Evolutionary conservation across 2,888 invertebrate species (phyloP).

Genomic region (Archips crataeganus): DNA sequence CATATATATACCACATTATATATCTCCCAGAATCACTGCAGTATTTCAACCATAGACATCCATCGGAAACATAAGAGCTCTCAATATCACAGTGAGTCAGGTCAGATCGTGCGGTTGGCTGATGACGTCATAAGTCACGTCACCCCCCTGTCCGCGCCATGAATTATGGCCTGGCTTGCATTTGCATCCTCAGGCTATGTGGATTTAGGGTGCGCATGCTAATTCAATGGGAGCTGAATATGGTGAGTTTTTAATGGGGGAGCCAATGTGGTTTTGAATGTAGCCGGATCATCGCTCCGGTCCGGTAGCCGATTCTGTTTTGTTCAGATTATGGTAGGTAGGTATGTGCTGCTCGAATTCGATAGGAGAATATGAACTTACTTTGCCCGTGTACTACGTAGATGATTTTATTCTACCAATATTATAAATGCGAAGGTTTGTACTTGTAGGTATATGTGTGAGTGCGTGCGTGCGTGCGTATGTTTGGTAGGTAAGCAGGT

Average conservation of each 20-base stretch:
- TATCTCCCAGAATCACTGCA: not conserved
- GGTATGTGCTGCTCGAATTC: not conserved
- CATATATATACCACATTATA: no score
- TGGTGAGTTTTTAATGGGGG: conserved; percentile 10
- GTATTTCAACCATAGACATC: conserved; percentile 48
- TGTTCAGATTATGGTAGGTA: not conserved
- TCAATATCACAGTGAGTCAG: conserved; percentile 54
- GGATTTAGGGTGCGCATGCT: conserved; percentile 26
- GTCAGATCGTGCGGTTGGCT: conserved; percentile 52
- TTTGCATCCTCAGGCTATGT: conserved; percentile 51
- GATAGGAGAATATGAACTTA: not conserved
- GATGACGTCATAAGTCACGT: conserved; percentile 65
- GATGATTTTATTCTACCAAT: no score
- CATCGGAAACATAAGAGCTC: conserved; percentile 53
- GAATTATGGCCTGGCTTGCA: conserved; percentile 58
- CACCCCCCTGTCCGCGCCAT: conserved; percentile 53
- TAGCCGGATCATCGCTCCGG: not conserved
- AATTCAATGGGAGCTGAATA: conserved; percentile 12
- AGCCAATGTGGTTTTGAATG: not conserved
- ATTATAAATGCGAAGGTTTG: no score
- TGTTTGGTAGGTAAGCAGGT: no score
- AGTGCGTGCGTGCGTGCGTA: no score
- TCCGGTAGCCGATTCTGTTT: not conserved
- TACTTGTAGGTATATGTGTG: no score
- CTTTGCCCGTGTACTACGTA: no score